These are phyloP conservation scores for Coregonus sp. DNA, from an alignment of 2,797 vertebrate species.

Conservation along the genomic window DNA sequence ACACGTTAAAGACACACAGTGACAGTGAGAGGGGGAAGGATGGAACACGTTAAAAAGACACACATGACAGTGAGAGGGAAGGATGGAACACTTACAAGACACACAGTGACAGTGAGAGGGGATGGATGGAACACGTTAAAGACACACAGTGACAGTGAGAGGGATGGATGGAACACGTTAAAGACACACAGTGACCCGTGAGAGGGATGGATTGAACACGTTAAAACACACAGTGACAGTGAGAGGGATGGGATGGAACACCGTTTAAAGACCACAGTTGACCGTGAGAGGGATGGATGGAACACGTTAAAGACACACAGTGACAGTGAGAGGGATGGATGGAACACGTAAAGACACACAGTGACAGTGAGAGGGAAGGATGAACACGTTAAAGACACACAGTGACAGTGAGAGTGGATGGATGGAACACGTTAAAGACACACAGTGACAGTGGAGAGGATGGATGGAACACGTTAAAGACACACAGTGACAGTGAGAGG, in stretches of 20 bases:
- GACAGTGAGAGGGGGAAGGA: neutral
- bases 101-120: neutral
- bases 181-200: constrained; percentile 5
- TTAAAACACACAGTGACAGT: neutral
- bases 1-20: constrained; percentile 7
- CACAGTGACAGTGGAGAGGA: neutral
- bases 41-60: neutral
- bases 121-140: neutral
- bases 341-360: constrained; percentile 6
- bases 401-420: neutral
- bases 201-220: neutral
- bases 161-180: neutral
- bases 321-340: neutral
- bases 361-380: neutral
- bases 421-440: neutral
- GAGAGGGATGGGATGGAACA: neutral
- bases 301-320: constrained; percentile 6
- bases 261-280: constrained; percentile 11
- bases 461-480: neutral
- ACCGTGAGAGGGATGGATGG: neutral
- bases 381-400: constrained; percentile 5
- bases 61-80: neutral
- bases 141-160: constrained; percentile 4
- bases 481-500: neutral
- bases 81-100: neutral